Base-by-base conservation (phyloP, 2,113 vertebrate species). In the Motacilla alba region DNA sequence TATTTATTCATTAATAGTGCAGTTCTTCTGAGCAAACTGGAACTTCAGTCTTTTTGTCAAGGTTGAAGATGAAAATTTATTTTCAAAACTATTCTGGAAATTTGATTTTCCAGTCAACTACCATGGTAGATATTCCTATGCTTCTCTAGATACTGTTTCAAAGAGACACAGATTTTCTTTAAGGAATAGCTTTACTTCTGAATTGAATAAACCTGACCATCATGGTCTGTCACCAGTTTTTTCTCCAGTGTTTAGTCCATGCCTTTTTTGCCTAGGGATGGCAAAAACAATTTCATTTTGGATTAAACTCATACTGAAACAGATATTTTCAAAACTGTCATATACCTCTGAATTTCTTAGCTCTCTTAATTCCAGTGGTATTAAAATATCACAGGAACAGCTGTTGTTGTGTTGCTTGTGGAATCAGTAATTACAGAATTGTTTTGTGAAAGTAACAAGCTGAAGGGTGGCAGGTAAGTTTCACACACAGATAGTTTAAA, bases 241-340 rank as follows among this genome's bases (percentile, higher is more conserved):
- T 55, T 5, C 11, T 70, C 27, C 28, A 41, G 5, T 63, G 24
- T 63, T 55, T 63, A 30, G 15, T 68, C 27, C 9, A 27, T 23
- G 56, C 13, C 14, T 60, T n/a, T 85, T 94, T 92, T 74, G 13
- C 31, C 27, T 81, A 64, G 20, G 14, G 27, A 63, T 86, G 6
- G 47, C 31, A 90, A 86, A 88, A 88, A 0, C 22, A 81, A 49
- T 27, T 39, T 60, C 4, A 31, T 49, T 89, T 92, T 81, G 76
- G 50, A 22, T 64, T 70, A 81, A 81, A 82, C 13, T 68, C 26
- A 15, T 49, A 31, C 35, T 87, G 88, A 97, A 94, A 90, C 53
- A 92, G 90, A 68, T 78, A 89, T 96, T 94, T 96, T 81, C 92
- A 89, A 88, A 92, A 63, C 83, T 93, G 92, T 96, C 90, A 93